phyloP scores from a whole-genome alignment of 2,888 invertebrate genomes.

The Stenurella melanura region DNA sequence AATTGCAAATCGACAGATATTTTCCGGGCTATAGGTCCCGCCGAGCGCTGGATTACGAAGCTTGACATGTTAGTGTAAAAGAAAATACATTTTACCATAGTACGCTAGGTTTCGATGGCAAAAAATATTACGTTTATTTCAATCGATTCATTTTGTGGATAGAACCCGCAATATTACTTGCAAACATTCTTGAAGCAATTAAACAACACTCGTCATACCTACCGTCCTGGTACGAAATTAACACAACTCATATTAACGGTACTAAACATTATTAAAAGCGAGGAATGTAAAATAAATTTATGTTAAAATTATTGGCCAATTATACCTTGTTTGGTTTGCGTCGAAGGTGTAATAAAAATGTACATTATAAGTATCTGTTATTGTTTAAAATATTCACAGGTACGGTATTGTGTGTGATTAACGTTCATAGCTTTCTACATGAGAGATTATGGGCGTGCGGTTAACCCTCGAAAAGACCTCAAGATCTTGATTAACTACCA shows the following conservation, averaged over 20 bases:
- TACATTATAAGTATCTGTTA: neutral
- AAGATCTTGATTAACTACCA: no score
- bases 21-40: no score
- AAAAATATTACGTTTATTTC: no score
- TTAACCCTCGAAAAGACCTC: no score
- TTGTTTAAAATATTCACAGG: conserved; percentile 1
- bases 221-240: neutral
- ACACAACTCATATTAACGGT: neutral
- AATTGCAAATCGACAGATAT: no score
- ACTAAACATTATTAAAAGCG: conserved; percentile 1
- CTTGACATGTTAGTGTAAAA: no score
- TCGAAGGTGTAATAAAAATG: neutral
- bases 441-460: neutral
- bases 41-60: no score
- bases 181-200: no score
- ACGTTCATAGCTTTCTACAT: neutral
- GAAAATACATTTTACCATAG: no score
- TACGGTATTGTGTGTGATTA: neutral
- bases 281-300: neutral
- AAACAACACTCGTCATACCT: neutral
- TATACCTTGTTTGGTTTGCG: neutral
- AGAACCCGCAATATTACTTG: no score
- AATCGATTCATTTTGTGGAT: no score
- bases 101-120: no score
- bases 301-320: neutral